Conservation (phyloP, 2,113 vertebrate genomes). For the Anoura caudifer region DNA sequence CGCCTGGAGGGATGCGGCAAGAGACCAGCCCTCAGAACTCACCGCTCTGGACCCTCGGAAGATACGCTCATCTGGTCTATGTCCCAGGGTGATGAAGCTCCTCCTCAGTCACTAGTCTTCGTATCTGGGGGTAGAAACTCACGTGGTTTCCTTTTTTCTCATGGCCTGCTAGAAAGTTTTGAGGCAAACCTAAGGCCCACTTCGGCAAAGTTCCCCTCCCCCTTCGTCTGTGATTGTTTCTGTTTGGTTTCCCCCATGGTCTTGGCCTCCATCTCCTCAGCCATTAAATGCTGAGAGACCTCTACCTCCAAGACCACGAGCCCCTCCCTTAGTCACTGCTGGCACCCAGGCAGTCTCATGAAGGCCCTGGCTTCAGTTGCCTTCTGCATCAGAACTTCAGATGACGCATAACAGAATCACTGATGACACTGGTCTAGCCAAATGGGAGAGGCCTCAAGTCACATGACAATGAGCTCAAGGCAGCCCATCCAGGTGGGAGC, state of each 20-base stretch:
- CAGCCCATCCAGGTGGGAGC: fast-evolving
- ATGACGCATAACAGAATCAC: no score
- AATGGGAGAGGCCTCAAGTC: background rate
- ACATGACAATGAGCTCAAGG: fast-evolving
- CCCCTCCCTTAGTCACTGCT: background rate
- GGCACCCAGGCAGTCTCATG: background rate
- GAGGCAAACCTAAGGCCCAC: background rate
- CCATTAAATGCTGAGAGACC: background rate
- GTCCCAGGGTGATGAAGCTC: background rate
- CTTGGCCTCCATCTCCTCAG: background rate
- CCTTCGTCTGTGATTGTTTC: background rate
- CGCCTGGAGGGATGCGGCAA: background rate
- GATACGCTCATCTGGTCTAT: background rate
- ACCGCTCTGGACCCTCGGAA: background rate
- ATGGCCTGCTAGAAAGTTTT: background rate
- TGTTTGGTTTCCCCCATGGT: background rate
- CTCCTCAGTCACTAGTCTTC: no score
- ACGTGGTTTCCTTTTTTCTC: background rate
- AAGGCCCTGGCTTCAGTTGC: background rate
- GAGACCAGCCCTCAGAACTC: background rate
- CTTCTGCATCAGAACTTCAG: background rate
- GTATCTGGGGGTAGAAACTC: background rate
- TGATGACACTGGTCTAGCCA: fast-evolving
- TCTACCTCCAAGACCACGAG: fast-evolving
- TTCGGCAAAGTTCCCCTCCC: background rate